phyloP scores from a whole-genome alignment of 2,888 invertebrate species.

The Agapostemon virescens region DNA sequence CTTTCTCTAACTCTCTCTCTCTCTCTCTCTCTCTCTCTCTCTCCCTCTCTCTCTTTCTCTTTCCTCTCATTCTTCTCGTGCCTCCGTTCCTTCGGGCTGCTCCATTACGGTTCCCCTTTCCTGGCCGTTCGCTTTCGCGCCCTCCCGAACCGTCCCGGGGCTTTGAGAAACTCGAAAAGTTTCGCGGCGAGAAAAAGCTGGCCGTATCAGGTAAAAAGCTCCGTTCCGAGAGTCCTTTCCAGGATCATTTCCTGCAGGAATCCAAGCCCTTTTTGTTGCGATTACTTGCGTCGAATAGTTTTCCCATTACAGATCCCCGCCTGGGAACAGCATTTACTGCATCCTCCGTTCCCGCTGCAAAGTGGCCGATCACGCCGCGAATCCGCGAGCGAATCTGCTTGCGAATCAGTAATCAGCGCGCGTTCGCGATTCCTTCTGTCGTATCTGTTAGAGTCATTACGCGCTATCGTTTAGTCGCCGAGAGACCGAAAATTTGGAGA shows the following conservation, averaged over 20 bases:
- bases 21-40: slow-evolving; percentile 22
- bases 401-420: neutral
- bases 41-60: slow-evolving; percentile 34
- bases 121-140: slow-evolving; percentile 52
- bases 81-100: slow-evolving; percentile 34
- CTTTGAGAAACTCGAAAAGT: slow-evolving; percentile 69
- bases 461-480: neutral
- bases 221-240: slow-evolving; percentile 55
- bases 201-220: slow-evolving; percentile 63
- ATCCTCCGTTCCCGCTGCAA: neutral
- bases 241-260: slow-evolving; percentile 63
- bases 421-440: neutral
- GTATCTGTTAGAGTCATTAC: neutral
- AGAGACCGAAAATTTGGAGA: no score
- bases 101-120: slow-evolving; percentile 60
- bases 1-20: slow-evolving; percentile 30
- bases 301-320: slow-evolving; percentile 56
- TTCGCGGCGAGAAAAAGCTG: slow-evolving; percentile 63
- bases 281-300: slow-evolving; percentile 64
- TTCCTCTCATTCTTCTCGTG: slow-evolving; percentile 51
- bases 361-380: neutral
- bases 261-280: slow-evolving; percentile 59
- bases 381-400: neutral
- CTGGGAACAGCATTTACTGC: slow-evolving; percentile 8
- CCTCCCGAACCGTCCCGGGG: slow-evolving; percentile 55